A percentile compares a stretch with the other conserved stretches of the same genome.
Evolutionary conservation across 2,888 invertebrate species (phyloP).

Genomic region (Pristionchus mayeri): DNA sequence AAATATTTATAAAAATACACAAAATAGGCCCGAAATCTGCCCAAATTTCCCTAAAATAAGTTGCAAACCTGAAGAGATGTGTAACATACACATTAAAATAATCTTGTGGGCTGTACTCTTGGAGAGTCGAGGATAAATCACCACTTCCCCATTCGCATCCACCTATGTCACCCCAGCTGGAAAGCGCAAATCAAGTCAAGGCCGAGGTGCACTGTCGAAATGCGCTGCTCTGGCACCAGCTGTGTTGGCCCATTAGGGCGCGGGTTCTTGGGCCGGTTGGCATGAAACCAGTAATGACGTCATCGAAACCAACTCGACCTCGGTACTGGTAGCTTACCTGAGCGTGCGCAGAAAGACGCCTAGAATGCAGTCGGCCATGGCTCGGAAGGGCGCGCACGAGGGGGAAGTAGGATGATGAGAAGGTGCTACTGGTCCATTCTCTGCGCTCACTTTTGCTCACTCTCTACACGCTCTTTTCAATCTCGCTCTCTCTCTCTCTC

Average conservation of each 20-base stretch:
- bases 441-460: not conserved
- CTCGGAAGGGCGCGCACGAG: too few relatives aligned
- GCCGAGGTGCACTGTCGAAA: not conserved
- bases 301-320: too few relatives aligned
- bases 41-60: too few relatives aligned
- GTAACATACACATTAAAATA: too few relatives aligned
- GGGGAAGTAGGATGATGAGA: not conserved
- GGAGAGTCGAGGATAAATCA: too few relatives aligned
- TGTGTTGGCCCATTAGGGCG: too few relatives aligned
- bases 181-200: not conserved
- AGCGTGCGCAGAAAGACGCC: conserved; percentile 34
- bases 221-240: not conserved
- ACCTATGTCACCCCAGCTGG: not conserved
- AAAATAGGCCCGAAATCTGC: not conserved
- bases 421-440: conserved; percentile 27
- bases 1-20: too few relatives aligned
- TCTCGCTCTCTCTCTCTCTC: not conserved
- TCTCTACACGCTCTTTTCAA: not conserved
- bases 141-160: too few relatives aligned
- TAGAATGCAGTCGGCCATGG: conserved; percentile 50
- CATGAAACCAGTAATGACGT: too few relatives aligned
- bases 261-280: too few relatives aligned
- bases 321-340: conserved; percentile 38
- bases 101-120: too few relatives aligned
- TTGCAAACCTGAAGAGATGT: too few relatives aligned